Percentiles rank a stretch among this genome's conserved stretches.
Conservation (phyloP, 1,140 invertebrate species). For the Anthonomus grandis region DNA sequence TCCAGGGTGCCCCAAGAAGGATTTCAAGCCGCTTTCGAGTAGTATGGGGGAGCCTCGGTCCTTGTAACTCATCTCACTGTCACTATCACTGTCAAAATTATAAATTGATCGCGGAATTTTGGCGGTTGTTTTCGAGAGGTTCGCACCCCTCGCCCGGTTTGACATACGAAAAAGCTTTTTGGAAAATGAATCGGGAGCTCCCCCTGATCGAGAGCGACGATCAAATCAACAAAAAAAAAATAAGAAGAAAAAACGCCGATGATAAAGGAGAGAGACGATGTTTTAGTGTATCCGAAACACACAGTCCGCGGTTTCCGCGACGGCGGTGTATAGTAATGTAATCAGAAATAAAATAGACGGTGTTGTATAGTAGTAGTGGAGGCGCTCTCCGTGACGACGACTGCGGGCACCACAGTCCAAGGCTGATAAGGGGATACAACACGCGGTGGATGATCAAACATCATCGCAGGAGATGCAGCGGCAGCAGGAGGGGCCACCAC, state of each 20-base stretch:
- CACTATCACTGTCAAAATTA: constrained; percentile 48
- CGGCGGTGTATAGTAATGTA: constrained; percentile 39
- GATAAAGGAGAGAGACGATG: no score
- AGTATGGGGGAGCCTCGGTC: constrained; percentile 47
- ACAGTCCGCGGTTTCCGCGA: background rate
- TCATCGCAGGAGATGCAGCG: no score
- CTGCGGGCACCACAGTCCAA: constrained; percentile 42
- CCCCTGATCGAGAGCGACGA: constrained; percentile 24
- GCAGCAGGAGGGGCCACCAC: no score
- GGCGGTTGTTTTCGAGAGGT: constrained; percentile 41
- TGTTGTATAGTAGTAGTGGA: constrained; percentile 42
- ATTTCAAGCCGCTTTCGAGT: constrained; percentile 48
- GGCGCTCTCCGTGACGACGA: constrained; percentile 38
- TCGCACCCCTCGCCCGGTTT: constrained; percentile 34
- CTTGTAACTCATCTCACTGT: constrained; percentile 50
- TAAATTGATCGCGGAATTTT: constrained; percentile 49
- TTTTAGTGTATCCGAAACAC: no score
- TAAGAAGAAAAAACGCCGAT: background rate
- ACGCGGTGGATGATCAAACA: constrained; percentile 25
- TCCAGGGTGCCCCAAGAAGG: constrained; percentile 48
- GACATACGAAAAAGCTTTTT: constrained; percentile 33
- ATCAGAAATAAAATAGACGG: constrained; percentile 46
- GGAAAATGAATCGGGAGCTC: no score
- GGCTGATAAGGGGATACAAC: constrained; percentile 47
- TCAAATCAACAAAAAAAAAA: constrained; percentile 14